These are phyloP conservation scores for Noctilio leporinus DNA, from an alignment of 2,113 vertebrate genomes.

Conservation along the genomic window DNA sequence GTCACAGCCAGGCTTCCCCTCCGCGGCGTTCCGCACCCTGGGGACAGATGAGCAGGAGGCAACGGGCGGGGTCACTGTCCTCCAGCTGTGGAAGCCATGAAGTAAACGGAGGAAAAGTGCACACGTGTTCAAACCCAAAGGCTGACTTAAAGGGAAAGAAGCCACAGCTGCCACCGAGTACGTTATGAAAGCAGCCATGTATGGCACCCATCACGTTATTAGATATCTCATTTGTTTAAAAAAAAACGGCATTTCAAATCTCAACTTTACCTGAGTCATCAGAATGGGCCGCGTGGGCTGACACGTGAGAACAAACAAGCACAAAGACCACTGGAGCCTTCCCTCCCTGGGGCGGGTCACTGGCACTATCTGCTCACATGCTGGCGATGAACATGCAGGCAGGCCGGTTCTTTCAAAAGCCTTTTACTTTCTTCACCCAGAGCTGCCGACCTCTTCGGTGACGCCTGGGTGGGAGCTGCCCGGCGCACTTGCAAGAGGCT, in stretches of 20 bases:
- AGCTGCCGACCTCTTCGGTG: rapidly evolving
- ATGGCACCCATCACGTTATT: not conserved
- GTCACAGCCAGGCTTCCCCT: not conserved
- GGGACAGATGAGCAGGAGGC: not conserved
- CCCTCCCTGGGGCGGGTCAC: not conserved
- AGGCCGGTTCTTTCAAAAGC: not conserved
- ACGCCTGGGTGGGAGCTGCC: not conserved
- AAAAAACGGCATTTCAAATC: not conserved
- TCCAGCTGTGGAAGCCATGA: not conserved
- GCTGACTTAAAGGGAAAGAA: not conserved
- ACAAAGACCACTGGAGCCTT: not conserved
- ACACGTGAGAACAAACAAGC: not conserved
- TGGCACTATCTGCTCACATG: not conserved
- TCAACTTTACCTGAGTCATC: not conserved
- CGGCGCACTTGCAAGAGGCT: not conserved
- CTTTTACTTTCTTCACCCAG: not conserved
- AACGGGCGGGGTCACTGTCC: not conserved
- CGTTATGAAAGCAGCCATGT: not conserved
- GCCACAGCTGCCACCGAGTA: not conserved
- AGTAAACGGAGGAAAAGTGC: not conserved
- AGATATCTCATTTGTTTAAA: not conserved
- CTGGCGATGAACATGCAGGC: not conserved
- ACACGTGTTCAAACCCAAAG: not conserved
- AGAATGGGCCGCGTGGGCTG: not conserved
- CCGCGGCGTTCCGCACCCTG: not conserved